Evolutionary conservation across 2,888 invertebrate genomes (phyloP), one percentile per base, ranked within the genome.

Genomic region (Silvanus unidentatus): DNA sequence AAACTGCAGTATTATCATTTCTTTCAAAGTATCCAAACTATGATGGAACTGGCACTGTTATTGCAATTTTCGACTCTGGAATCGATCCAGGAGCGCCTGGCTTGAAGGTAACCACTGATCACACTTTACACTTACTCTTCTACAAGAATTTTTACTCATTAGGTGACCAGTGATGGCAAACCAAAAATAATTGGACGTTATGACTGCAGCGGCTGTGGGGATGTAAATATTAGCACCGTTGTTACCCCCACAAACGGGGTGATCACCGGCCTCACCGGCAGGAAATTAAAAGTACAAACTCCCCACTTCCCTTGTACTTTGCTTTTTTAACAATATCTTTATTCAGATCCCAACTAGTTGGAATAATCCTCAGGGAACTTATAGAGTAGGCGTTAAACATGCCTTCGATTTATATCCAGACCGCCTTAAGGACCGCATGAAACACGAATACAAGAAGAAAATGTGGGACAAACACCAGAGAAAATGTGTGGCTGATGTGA

Each of bases 61-160:
- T 99, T 68, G 98, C 96, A 35, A 89, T 99, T 69, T 86, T 98
- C 60, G 99, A 99, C 75, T 96, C 97, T 2, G 98, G 98, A 6
- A 91, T 99, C 43, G 98, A 99, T 77, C 97, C 98, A 15, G 92
- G 91, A 38, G 95, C 95, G 6, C 82, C 88, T 52, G 98, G 98
- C 50, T 79, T 99, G 59, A 85, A 91, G 85, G 97, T 91, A 77
- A 16, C 14, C 35, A n/a, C 2, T 13, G 2, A 9, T 32, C 41
- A 27, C 40, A 28, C 28, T 38, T 8, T 9, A 34, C 34, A 32
- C 16, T 13, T 29, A 13, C 35, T 16, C 40, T 40, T 43, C 48
- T n/a, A n/a, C n/a, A n/a, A n/a, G n/a, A n/a, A n/a, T n/a, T n/a
- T n/a, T n/a, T n/a, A n/a, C n/a, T 58, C 58, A 71, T 47, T 68